phyloP scores from a whole-genome alignment of 2,888 invertebrate genomes.

The Dendrolimus houi region DNA sequence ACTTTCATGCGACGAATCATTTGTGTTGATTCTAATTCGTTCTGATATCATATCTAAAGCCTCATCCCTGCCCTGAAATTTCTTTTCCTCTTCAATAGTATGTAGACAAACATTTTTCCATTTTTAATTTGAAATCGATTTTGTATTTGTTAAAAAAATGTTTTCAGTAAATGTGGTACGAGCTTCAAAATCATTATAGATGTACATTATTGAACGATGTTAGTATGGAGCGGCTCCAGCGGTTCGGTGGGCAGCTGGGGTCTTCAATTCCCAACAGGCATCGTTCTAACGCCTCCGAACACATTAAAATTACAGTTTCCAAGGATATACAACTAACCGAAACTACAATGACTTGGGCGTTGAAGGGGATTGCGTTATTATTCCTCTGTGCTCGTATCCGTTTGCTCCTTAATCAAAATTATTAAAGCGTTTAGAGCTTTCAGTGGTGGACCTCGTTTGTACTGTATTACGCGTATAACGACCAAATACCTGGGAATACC shows the following conservation, averaged over 20 bases:
- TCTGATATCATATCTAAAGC: too few relatives aligned
- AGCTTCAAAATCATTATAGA: neutral
- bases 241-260: slow-evolving; percentile 17
- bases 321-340: slow-evolving; percentile 52
- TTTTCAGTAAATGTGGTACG: neutral
- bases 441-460: slow-evolving; percentile 34
- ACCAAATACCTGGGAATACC: slow-evolving; percentile 2
- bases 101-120: too few relatives aligned
- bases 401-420: slow-evolving; percentile 64
- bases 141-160: neutral
- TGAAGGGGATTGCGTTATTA: slow-evolving; percentile 63
- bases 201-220: slow-evolving; percentile 36
- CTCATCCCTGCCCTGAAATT: too few relatives aligned
- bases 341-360: slow-evolving; percentile 55
- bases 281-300: slow-evolving; percentile 57
- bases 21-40: too few relatives aligned
- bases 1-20: too few relatives aligned
- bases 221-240: slow-evolving; percentile 19
- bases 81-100: too few relatives aligned
- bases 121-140: too few relatives aligned
- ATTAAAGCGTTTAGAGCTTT: slow-evolving; percentile 47
- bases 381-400: slow-evolving; percentile 58
- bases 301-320: slow-evolving; percentile 73
- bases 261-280: slow-evolving; percentile 44
- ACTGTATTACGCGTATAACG: neutral